Evolutionary conservation across 2,888 invertebrate genomes (phyloP), one percentile per base, ranked within the genome.

Genomic region (Blastobasis adustella): DNA sequence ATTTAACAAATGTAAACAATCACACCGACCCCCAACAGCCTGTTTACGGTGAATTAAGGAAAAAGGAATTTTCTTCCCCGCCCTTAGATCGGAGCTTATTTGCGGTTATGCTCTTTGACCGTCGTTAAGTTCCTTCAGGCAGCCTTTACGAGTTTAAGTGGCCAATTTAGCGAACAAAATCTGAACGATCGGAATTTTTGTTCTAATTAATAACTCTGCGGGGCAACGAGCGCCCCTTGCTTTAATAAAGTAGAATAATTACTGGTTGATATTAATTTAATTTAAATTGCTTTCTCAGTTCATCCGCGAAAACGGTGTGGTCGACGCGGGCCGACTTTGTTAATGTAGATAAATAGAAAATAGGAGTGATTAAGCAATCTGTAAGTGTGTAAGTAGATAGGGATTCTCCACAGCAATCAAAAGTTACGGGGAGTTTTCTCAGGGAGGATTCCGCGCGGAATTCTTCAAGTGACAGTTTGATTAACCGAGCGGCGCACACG

Each of bases 81-180:
- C 72, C 76, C 76, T 78, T 76, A 82, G 81, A 87, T 86, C 80
- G 83, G 79, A 76, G 83, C 85, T 87, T 88, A 85, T 87, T 88
- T 88, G 87, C 82, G 87, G 87, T 87, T 86, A 87, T 86, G 82
- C 87, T 82, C 86, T 87, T 87, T 88, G 87, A 87, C 88, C 87
- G 87, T 85, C 87, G 84, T 88, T 86, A 86, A 83, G 83, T 81
- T 87, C 79, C 83, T 79, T 79, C 74, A 73, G 82, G 82, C 78
- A 79, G 82, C 82, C 82, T 85, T 85, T 82, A 84, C 81, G 82
- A 83, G 82, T 86, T 87, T 73, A 80, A 88, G 88, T 82, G 83
- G 86, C 84, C 87, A 86, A 87, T 87, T 86, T 84, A 77, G 72
- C 77, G 79, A 80, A 80, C 79, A 73, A 82, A 87, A 85, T 85